phyloP scores from a whole-genome alignment of 2,888 invertebrate genomes.

The Callyntrura guangdongensis region DNA sequence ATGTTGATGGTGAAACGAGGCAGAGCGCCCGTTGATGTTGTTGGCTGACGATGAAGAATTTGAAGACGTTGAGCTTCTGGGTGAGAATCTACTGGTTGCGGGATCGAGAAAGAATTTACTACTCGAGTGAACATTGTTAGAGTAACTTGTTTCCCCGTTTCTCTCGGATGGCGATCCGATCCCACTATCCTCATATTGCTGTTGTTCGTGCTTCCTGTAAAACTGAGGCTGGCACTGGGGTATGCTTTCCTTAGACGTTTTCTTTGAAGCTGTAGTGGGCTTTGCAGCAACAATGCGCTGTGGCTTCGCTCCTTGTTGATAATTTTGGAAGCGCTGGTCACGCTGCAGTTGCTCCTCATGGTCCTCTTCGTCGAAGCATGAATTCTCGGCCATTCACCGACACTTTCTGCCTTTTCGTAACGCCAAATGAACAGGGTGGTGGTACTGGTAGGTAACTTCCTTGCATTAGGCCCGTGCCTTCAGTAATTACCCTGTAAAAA shows the following conservation, averaged over 20 bases:
- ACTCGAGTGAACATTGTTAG: slow-evolving; percentile 78
- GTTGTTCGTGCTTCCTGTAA: slow-evolving; percentile 60
- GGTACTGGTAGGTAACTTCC: slow-evolving; percentile 56
- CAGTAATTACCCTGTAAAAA: slow-evolving; percentile 73
- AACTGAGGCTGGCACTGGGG: slow-evolving; percentile 63
- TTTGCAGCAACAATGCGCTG: slow-evolving; percentile 44
- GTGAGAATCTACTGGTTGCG: slow-evolving; percentile 76
- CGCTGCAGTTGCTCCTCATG: slow-evolving; percentile 83
- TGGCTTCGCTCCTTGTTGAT: slow-evolving; percentile 56
- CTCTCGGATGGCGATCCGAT: slow-evolving; percentile 74
- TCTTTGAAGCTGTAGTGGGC: slow-evolving; percentile 56
- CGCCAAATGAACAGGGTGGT: slow-evolving; percentile 71
- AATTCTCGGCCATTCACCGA: slow-evolving; percentile 84
- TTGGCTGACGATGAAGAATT: slow-evolving; percentile 63
- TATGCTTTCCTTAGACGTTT: slow-evolving; percentile 27
- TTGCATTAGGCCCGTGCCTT: slow-evolving; percentile 64
- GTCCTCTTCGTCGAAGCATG: slow-evolving; percentile 81
- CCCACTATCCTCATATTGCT: slow-evolving; percentile 75
- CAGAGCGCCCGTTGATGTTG: slow-evolving; percentile 72
- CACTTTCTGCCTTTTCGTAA: slow-evolving; percentile 73
- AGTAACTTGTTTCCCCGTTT: slow-evolving; percentile 77
- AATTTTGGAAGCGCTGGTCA: slow-evolving; percentile 73
- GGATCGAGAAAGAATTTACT: slow-evolving; percentile 75
- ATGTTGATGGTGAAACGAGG: slow-evolving; percentile 79
- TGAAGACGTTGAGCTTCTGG: slow-evolving; percentile 69